Evolutionary conservation across 1,140 invertebrate genomes (phyloP).

Genomic region (Drosophila triauraria): DNA sequence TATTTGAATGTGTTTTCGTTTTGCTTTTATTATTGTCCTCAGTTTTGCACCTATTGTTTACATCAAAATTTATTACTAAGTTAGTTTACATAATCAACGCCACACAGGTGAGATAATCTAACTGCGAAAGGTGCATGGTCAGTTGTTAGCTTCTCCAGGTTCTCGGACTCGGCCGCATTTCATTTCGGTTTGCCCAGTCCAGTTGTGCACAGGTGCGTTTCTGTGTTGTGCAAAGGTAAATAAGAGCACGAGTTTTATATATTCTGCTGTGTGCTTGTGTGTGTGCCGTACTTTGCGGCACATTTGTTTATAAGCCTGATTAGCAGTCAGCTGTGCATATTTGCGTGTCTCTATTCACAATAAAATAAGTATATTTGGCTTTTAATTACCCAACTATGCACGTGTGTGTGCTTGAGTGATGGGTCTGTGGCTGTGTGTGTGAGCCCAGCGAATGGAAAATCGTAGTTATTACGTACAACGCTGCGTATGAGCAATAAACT

Average conservation of each 20-base stretch:
- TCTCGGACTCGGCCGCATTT: background rate
- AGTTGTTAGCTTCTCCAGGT: background rate
- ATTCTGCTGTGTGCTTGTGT: background rate
- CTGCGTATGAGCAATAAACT: conserved; percentile 66
- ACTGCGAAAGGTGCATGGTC: background rate
- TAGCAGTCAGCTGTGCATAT: conserved; percentile 76
- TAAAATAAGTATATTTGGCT: conserved; percentile 32
- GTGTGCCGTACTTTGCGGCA: conserved; percentile 13
- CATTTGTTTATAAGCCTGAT: conserved; percentile 56
- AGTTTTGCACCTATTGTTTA: conserved; percentile 1
- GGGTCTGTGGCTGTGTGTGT: conserved; percentile 1
- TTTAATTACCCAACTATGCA: conserved; percentile 29
- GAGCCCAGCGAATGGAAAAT: conserved; percentile 46
- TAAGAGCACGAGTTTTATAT: conserved; percentile 17
- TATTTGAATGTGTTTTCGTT: conserved; percentile 58
- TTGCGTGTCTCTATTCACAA: conserved; percentile 40
- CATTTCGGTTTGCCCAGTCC: conserved; percentile 1
- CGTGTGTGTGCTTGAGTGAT: conserved; percentile 8
- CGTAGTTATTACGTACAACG: conserved; percentile 46
- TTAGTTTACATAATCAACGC: conserved; percentile 9
- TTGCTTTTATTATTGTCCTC: conserved; percentile 18
- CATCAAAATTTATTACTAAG: conserved; percentile 11
- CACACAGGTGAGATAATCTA: background rate
- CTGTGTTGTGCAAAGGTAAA: conserved; percentile 19
- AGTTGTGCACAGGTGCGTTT: conserved; percentile 40